Base-by-base conservation (phyloP, 2,797 vertebrate genomes). In the Sebastes steindachneri region DNA sequence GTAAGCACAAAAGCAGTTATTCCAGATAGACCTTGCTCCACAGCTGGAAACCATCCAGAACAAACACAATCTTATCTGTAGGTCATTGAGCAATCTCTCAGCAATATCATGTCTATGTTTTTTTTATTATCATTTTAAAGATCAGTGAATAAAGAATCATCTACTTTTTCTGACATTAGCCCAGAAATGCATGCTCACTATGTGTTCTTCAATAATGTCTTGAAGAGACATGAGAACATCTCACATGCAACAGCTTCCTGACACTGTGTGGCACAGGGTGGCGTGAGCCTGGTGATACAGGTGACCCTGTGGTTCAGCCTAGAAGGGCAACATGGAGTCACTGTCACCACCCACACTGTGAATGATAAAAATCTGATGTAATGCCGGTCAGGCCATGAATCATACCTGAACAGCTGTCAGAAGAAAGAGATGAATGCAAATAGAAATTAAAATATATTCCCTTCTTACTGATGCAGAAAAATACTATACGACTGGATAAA, bases 311-410 rank as follows among this genome's bases (percentile, higher is more conserved):
- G 33, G 68, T 17, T 75, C 55, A 68, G 64, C 68, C 66, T 15
- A 19, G 59, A 48, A 37, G 69, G 70, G 37, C 29, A 81, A 77
- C 60, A 75, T 57, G 59, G 68, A 26, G 75, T 79, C 59, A 58
- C 21, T 48, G 75, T 60, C 45, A 60, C 74, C 79, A 65, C 71
- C 63, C 73, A 84, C 70, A 45, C 72, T 9, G 57, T 73, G 67
- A 83, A 71, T 76, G 73, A 83, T 62, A 59, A 75, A 69, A 54
- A 75, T 73, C 60, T 75, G 73, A 84, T 68, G 65, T 21, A 57
- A 79, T 25, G 11, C 63, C 63, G 45, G 58, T 15, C 7, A 7
- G 29, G 73, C 58, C 35, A 9, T 45, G 70, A 17, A 31, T 62
- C 28, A 48, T 9, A 64, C 23, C 51, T 54, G 53, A 37, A 37